Evolutionary conservation across 2,888 invertebrate genomes (phyloP).

Genomic region (Athalia rosae): DNA sequence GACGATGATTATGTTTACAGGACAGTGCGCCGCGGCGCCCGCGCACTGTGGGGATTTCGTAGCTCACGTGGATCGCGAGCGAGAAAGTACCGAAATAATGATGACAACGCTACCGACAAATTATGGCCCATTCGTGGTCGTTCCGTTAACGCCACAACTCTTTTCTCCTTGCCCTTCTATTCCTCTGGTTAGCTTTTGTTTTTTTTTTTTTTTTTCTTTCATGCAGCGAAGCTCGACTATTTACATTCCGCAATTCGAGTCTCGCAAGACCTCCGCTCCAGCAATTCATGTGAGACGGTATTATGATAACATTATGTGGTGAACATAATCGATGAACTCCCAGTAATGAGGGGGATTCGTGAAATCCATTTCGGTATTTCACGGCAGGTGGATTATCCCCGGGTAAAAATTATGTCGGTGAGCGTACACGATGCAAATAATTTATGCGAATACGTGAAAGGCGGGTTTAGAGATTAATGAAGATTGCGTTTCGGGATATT

Average conservation of each 20-base stretch:
- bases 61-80: slow-evolving; percentile 13
- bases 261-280: no score
- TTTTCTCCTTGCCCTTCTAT: not conserved
- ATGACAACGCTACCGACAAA: not conserved
- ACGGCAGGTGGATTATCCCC: no score
- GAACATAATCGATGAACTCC: no score
- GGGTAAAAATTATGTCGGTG: no score
- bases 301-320: no score
- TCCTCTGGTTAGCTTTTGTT: not conserved
- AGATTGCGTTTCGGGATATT: slow-evolving; percentile 28
- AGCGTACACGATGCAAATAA: no score
- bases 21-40: not conserved
- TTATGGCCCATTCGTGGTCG: not conserved
- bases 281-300: no score
- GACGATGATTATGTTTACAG: slow-evolving; percentile 18
- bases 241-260: no score
- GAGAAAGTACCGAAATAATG: slow-evolving; percentile 4
- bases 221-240: no score
- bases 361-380: no score
- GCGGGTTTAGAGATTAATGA: slow-evolving; percentile 25
- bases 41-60: not conserved
- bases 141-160: not conserved
- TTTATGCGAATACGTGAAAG: slow-evolving; percentile 18
- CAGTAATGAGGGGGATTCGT: no score
- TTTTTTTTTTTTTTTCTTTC: no score